phyloP scores from a whole-genome alignment of 2,797 vertebrate genomes.

The Melanotaenia trifasciata region DNA sequence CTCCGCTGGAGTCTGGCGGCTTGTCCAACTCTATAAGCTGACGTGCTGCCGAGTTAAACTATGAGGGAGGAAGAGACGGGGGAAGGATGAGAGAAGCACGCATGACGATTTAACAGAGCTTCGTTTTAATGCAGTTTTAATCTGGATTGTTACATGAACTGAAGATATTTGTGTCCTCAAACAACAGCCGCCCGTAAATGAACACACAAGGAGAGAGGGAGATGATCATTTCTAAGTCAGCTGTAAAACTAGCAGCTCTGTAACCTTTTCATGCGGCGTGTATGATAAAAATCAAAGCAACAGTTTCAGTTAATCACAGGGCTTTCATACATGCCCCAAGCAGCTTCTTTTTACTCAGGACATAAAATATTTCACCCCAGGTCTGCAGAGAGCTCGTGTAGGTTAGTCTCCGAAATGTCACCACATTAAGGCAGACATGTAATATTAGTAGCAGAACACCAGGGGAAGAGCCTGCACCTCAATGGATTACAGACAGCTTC shows the following conservation, averaged over 20 bases:
- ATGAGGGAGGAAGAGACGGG: constrained; percentile 35
- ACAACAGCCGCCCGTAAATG: background rate
- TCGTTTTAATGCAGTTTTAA: background rate
- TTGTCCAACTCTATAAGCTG: constrained; percentile 98
- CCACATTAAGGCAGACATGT: constrained; percentile 37
- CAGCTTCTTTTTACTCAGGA: constrained; percentile 57
- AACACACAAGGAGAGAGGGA: background rate
- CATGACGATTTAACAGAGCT: constrained; percentile 2
- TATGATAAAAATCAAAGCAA: constrained; percentile 67
- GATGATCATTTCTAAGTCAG: constrained; percentile 2
- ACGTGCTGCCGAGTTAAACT: constrained; percentile 96
- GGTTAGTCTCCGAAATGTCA: constrained; percentile 55
- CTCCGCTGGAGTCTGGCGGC: constrained; percentile 83
- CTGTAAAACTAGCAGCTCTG: constrained; percentile 34
- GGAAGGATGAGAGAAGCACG: constrained; percentile 17
- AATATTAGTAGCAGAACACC: constrained; percentile 30
- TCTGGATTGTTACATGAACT: background rate
- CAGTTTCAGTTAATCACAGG: constrained; percentile 71
- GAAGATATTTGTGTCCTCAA: background rate
- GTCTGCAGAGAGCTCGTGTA: constrained; percentile 28
- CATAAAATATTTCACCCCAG: constrained; percentile 58
- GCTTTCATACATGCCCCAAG: constrained; percentile 50
- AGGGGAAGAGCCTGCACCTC: constrained; percentile 25
- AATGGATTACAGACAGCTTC: constrained; percentile 23
- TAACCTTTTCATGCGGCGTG: constrained; percentile 46